Evolutionary conservation across 2,113 vertebrate species (phyloP).

Genomic region (Notothenia coriiceps): DNA sequence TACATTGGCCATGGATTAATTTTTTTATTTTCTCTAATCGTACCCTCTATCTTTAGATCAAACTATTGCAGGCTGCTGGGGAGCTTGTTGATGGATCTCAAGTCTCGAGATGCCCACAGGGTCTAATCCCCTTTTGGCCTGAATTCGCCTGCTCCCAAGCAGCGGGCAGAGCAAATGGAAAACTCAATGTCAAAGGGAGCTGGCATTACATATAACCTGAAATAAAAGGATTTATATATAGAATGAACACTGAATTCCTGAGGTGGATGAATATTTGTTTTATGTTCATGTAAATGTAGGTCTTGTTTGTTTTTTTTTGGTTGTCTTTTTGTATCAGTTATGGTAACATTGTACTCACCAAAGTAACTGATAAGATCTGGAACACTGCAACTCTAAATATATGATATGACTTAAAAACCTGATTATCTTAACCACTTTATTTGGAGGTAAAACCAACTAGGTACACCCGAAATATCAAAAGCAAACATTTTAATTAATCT

Average conservation of each 20-base stretch:
- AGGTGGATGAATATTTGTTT: neutral
- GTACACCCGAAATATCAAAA: too few species aligned
- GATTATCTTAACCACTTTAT: neutral
- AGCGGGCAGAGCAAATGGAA: conserved; percentile 34
- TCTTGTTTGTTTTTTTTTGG: neutral
- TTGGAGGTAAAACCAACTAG: neutral
- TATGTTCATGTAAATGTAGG: neutral
- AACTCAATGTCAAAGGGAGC: conserved; percentile 44
- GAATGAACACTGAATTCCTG: neutral
- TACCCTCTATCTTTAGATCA: conserved; percentile 64
- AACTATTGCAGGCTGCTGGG: conserved; percentile 18
- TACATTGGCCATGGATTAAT: conserved; percentile 67
- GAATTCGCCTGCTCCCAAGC: conserved; percentile 47
- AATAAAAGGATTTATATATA: conserved; percentile 20
- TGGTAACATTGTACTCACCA: neutral
- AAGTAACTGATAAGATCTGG: neutral
- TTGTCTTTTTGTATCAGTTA: neutral
- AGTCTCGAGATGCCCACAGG: conserved; percentile 58
- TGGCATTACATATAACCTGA: neutral
- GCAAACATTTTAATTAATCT: too few species aligned
- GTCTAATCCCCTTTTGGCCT: conserved; percentile 79
- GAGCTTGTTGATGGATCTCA: conserved; percentile 49
- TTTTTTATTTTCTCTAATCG: conserved; percentile 68
- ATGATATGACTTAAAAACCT: neutral
- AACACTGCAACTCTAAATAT: neutral